Evolutionary conservation across 2,797 vertebrate genomes (phyloP), one percentile per base, ranked within the genome.

Genomic region (Typhlichthys eigenmanni): DNA sequence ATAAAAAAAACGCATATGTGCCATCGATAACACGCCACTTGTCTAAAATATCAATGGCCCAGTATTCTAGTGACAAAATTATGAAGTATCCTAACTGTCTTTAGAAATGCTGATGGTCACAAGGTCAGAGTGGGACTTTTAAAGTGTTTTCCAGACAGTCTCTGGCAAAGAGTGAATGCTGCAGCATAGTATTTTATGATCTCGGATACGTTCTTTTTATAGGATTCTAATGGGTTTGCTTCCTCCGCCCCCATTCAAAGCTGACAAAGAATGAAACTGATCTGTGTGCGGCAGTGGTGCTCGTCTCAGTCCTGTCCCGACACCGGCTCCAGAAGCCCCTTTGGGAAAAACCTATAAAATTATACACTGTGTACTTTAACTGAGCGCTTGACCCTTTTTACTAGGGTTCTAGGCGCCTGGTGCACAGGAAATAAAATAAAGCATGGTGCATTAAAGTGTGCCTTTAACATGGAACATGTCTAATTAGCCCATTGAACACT

Each of bases 121-220:
- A 64, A 62, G 71, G 81, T 72, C 75, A 70, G 68, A 60, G 5
- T 58, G 63, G 69, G 74, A 76, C 43, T 67, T 82, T 71, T 66
- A 72, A 69, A 63, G 73, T 73, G 75, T 48, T 74, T 81, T 78
- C 80, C 77, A 72, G 78, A 64, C 70, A 72, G 80, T 74, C 78
- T 61, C 62, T 76, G 82, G 74, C 70, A 78, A 74, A 68, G 81
- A 87, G 74, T 87, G 83, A 79, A 79, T 69, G 68, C 75, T 63
- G 78, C 82, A 66, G 82, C 75, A 81, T 84, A 80, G 70, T 78
- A 80, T 88, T 91, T 92, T 90, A 91, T 91, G 86, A 90, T 90
- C 89, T 88, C 83, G 78, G 89, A 87, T 90, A 79, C 86, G 78
- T 68, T 85, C 92, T 93, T 93, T 93, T 92, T 93, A 91, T 89